phyloP scores from a whole-genome alignment of 2,113 vertebrate genomes.

The Amphilophus citrinellus region DNA sequence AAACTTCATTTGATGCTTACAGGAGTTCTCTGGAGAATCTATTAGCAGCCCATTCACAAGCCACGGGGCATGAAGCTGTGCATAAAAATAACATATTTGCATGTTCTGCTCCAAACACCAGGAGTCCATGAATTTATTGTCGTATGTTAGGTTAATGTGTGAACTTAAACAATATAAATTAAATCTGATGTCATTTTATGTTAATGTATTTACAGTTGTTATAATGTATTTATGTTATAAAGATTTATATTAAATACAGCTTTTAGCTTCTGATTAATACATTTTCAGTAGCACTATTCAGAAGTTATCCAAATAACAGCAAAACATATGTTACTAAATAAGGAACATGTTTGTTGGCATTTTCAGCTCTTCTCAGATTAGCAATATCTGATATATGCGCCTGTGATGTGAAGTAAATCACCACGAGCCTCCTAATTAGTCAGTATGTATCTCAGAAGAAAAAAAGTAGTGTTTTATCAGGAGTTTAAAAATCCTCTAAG shows the following conservation, averaged over 20 bases:
- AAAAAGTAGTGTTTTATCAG: background rate
- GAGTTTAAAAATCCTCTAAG: background rate
- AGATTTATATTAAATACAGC: background rate
- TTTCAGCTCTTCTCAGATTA: background rate
- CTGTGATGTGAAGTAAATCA: background rate
- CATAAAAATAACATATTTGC: slow-evolving; percentile 40
- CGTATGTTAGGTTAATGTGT: background rate
- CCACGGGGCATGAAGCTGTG: slow-evolving; percentile 27
- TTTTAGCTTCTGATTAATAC: background rate
- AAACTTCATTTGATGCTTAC: slow-evolving; percentile 48
- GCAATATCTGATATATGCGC: background rate
- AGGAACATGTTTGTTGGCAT: background rate
- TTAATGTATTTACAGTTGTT: background rate
- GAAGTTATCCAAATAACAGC: background rate
- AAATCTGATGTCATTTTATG: background rate
- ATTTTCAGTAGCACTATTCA: background rate
- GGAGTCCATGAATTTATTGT: background rate
- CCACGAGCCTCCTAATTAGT: background rate
- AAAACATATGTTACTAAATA: background rate
- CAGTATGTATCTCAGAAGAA: background rate
- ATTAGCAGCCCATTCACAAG: slow-evolving; percentile 35
- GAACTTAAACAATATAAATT: background rate
- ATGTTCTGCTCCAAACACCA: slow-evolving; percentile 27
- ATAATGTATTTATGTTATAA: background rate
- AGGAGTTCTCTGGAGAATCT: slow-evolving; percentile 40